Base-by-base conservation (phyloP, 2,888 invertebrate species). In the Dendrolimus houi region DNA sequence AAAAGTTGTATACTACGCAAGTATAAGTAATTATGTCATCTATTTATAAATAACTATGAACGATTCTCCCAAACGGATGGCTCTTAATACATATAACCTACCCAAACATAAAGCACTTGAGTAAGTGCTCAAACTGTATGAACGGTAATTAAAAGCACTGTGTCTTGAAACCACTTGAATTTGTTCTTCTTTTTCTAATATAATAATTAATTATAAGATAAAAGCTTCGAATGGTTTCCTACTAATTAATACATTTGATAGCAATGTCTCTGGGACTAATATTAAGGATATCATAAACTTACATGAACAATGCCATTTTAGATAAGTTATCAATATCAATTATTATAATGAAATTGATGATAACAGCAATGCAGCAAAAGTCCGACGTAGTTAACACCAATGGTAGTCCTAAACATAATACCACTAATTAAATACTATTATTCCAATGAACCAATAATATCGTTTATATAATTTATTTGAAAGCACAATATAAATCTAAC, bases 121-220 rank as follows among this genome's bases (percentile, higher is more conserved):
- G 77, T 73, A 64, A 64, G 65, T 69, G 77, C 75, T 77, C 74
- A 64, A 69, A 75, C 65, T 71, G 68, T 72, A 77, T 72, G 62
- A 73, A 76, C 68, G 66, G 68, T 71, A 78, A 77, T 80, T 79
- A 79, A 83, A 83, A 82, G 67, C 72, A 60, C 59, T 62, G 64
- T 68, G 60, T 63, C 64, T 66, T 64, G 62, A 65, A 12, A 59
- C 70, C 73, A 78, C 80, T 82, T 77, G 70, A 78, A 70, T 69
- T 68, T 64, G 67, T 74, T 73, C 71, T 29, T 29, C 29, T 6
- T 29, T 29, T 29, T 29, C 29, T 29, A 29, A 29, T 29, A 29
- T 29, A 29, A 29, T 60, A 64, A 67, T 67, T 64, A 70, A 68
- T 65, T 64, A 68, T 57, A 60, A 74, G 63, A 67, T 62, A 64